Percentiles rank a stretch among this genome's conserved stretches.
phyloP scores from a whole-genome alignment of 2,797 vertebrate genomes.

The Brotula barbata region DNA sequence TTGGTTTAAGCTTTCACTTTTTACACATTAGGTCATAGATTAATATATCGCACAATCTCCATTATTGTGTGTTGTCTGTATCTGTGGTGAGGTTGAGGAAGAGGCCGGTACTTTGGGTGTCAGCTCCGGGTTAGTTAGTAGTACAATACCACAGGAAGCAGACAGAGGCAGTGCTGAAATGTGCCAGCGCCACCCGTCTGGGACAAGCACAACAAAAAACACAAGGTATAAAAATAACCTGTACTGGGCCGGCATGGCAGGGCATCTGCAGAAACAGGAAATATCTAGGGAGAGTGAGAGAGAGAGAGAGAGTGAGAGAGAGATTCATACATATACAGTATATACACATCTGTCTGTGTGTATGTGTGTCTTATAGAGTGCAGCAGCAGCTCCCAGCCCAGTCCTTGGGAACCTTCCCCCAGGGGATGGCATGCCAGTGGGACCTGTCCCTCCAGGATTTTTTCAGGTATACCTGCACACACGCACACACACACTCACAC shows the following conservation, averaged over 20 bases:
- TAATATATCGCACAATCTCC: conserved; percentile 19
- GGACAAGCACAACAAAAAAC: conserved; percentile 67
- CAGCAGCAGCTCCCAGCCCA: conserved; percentile 93
- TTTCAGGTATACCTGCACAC: conserved; percentile 86
- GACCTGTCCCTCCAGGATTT: conserved; percentile 95
- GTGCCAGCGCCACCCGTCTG: conserved; percentile 69
- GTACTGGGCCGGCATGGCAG: conserved; percentile 29
- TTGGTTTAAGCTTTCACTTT: conserved; percentile 23
- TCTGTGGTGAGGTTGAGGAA: conserved; percentile 47
- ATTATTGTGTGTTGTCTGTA: conserved; percentile 23
- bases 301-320: conserved; percentile 10
- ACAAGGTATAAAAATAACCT: conserved; percentile 67
- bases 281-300: conserved; percentile 34
- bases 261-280: conserved; percentile 64
- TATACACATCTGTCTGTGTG: no score
- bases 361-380: conserved; percentile 80
- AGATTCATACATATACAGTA: no score
- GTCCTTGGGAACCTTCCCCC: conserved; percentile 95
- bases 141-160: conserved; percentile 71
- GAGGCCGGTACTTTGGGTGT: conserved; percentile 43
- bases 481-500: conserved; percentile 2
- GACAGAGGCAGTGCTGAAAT: conserved; percentile 64
- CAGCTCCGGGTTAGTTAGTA: conserved; percentile 38
- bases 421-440: conserved; percentile 97
- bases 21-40: conserved; percentile 38